Conservation (phyloP, 2,797 vertebrate species). For the Anomalospiza imberbis region DNA sequence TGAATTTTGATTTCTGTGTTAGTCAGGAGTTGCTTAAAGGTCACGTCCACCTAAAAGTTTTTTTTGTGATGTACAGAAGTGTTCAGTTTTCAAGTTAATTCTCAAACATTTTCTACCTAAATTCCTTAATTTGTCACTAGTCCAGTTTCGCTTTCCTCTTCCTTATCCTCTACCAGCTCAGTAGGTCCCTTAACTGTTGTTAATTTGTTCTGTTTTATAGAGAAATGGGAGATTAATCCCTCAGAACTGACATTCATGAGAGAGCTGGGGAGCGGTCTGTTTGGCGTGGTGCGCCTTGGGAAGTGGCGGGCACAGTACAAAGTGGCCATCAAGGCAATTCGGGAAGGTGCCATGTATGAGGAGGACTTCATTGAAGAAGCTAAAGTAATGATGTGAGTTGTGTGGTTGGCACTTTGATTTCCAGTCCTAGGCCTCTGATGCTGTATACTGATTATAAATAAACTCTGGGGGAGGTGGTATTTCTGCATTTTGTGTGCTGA, state of each 20-base stretch:
- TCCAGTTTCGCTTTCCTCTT: neutral
- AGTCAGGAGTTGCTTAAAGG: neutral
- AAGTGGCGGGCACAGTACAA: slow-evolving; percentile 86
- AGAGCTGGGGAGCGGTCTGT: slow-evolving; percentile 80
- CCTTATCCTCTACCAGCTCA: neutral
- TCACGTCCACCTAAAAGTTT: neutral
- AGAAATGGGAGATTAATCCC: slow-evolving; percentile 85
- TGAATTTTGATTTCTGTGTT: neutral
- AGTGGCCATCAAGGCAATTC: slow-evolving; percentile 93
- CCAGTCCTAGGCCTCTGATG: neutral
- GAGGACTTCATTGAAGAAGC: slow-evolving; percentile 98
- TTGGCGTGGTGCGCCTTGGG: slow-evolving; percentile 80
- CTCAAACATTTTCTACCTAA: neutral
- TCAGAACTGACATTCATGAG: slow-evolving; percentile 81
- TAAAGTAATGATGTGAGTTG: slow-evolving; percentile 94
- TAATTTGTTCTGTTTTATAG: slow-evolving; percentile 48
- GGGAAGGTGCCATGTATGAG: slow-evolving; percentile 90
- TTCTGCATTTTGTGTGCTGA: neutral
- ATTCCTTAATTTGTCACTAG: neutral
- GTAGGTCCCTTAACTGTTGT: neutral
- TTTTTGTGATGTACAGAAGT: neutral
- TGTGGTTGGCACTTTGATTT: neutral
- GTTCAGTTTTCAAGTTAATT: neutral
- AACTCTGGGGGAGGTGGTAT: neutral
- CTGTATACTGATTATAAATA: neutral